Base-by-base conservation (phyloP, 2,888 invertebrate species). In the Ecdyonurus torrentis region DNA sequence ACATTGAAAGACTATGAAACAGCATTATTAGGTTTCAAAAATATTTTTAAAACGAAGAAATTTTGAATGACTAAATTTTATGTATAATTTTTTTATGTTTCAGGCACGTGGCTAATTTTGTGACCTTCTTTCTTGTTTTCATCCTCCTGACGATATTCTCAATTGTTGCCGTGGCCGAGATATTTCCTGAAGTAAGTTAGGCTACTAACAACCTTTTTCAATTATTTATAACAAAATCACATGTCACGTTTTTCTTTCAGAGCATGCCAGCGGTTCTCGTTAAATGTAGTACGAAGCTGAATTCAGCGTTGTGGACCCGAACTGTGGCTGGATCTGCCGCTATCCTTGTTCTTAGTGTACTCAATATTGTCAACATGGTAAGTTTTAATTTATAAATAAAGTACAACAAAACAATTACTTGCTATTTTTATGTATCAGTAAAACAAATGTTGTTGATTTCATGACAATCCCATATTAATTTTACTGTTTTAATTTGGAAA, bases 351-450 rank as follows among this genome's bases (percentile, higher is more conserved):
- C 74, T 85, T 66, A 81, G 81, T 23, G 72, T 78, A 22, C 78
- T 80, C 61, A 84, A 83, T 74, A 74, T 82, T 65, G 72, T 80
- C 64, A 83, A 84, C 70, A 80, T 82, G 78, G 84, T 85, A 74
- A 76, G 77, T 70, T 58, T 2, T 37, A 37, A 5, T 37, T 37
- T n/a, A n/a, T n/a, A n/a, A n/a, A n/a, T n/a, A n/a, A n/a, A n/a
- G n/a, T n/a, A n/a, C n/a, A n/a, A n/a, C n/a, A n/a, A n/a, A 61
- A 59, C 58, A 37, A 19, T 23, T 20, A 50, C 7, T 24, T n/a
- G n/a, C n/a, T n/a, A n/a, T n/a, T n/a, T n/a, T n/a, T n/a, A n/a
- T n/a, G n/a, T n/a, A n/a, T n/a, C n/a, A n/a, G n/a, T n/a, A n/a
- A n/a, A n/a, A n/a, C n/a, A n/a, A n/a, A n/a, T n/a, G n/a, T n/a